Conservation (phyloP, 2,888 invertebrate genomes). For the Lapara coniferarum region DNA sequence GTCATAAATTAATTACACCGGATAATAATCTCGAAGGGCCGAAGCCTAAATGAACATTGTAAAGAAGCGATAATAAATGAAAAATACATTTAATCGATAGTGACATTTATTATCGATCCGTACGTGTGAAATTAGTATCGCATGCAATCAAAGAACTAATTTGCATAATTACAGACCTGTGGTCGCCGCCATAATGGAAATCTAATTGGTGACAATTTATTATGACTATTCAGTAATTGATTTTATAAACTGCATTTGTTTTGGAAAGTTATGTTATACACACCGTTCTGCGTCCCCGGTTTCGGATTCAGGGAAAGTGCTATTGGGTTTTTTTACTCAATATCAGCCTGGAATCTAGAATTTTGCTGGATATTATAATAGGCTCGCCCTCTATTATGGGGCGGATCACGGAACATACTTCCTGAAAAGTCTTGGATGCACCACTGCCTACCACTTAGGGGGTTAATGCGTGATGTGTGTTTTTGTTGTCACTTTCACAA, state of each 20-base stretch:
- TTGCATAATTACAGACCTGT: conserved; percentile 63
- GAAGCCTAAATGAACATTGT: background rate
- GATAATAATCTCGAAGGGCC: conserved; percentile 7
- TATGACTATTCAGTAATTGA: conserved; percentile 37
- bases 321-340: too few relatives aligned
- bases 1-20: conserved; percentile 10
- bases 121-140: conserved; percentile 56
- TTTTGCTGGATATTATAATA: too few relatives aligned
- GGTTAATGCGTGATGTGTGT: too few relatives aligned
- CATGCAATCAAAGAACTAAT: conserved; percentile 64
- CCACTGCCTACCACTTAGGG: too few relatives aligned
- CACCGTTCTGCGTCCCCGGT: too few relatives aligned
- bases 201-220: conserved; percentile 70
- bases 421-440: too few relatives aligned
- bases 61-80: conserved; percentile 18
- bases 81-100: conserved; percentile 47
- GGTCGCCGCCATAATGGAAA: conserved; percentile 57
- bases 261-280: conserved; percentile 3
- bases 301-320: too few relatives aligned
- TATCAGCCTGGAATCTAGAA: too few relatives aligned
- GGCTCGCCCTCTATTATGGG: too few relatives aligned
- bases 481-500: too few relatives aligned
- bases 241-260: conserved; percentile 27
- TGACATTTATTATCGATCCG: conserved; percentile 49
- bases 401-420: too few relatives aligned